Evolutionary conservation across 23 tunicate genomes (phyloP).

Genomic region (Botrylloides violaceus): DNA sequence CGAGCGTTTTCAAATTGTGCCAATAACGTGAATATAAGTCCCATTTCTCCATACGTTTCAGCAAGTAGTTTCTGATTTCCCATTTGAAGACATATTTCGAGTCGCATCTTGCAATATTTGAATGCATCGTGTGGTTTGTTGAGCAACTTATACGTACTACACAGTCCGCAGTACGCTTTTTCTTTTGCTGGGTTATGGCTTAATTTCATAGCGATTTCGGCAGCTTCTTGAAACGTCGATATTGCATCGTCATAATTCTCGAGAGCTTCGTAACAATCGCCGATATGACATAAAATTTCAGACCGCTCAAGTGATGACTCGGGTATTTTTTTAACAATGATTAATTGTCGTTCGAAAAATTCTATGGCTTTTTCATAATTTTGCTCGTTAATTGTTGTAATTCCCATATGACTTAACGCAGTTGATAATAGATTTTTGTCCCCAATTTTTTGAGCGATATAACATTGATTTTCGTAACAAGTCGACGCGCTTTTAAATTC

Average conservation of each 20-base stretch:
- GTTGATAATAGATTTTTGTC: conserved; percentile 25
- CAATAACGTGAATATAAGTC: conserved; percentile 20
- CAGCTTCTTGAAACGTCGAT: conserved; percentile 12
- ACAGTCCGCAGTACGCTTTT: conserved; percentile 31
- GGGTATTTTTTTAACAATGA: background rate
- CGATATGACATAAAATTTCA: conserved; percentile 41
- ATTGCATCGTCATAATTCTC: conserved; percentile 30
- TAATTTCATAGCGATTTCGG: conserved; percentile 14
- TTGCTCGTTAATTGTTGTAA: conserved; percentile 44
- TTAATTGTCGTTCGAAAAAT: conserved; percentile 34
- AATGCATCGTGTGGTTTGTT: conserved; percentile 21
- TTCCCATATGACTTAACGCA: conserved; percentile 62
- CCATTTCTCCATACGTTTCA: conserved; percentile 59
- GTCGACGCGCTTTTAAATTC: conserved; percentile 25
- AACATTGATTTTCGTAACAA: conserved; percentile 64
- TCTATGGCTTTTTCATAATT: conserved; percentile 37
- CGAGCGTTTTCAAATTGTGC: conserved; percentile 36
- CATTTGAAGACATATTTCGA: conserved; percentile 16
- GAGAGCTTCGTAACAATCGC: conserved; percentile 49
- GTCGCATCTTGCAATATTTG: conserved; percentile 20
- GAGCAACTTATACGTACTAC: conserved; percentile 7
- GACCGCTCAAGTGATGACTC: conserved; percentile 16
- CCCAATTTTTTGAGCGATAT: conserved; percentile 13
- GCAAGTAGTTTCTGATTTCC: conserved; percentile 20
- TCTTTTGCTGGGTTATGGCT: conserved; percentile 24